Evolutionary conservation across 2,113 vertebrate genomes (phyloP), one percentile per base, ranked within the genome.

Genomic region (Anser cygnoides): DNA sequence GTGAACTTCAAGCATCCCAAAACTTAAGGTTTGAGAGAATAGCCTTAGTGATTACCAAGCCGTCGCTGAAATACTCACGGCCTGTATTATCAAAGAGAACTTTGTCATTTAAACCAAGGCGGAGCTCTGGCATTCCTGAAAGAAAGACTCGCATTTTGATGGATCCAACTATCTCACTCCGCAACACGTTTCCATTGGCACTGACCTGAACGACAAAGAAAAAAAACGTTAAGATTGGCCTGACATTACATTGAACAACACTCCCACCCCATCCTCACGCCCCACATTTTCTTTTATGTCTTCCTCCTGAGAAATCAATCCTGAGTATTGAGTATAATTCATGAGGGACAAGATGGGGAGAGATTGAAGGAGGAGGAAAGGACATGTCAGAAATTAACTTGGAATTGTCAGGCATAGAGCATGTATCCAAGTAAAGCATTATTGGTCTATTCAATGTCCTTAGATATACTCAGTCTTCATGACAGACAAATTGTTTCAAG

Each of bases 61-160:
- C 1, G 7, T 1, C 43, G 3, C 3, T 3, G 2, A 57, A 65
- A 57, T 90, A 99, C 99, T 99, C 98, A 99, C 99, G 98, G 97
- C 99, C 99, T 29, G 99, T 99, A 73, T 99, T 99, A 92, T 99
- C 99, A 59, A 99, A 99, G 93, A 99, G 98, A 78, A 99, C 99
- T 97, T 99, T 99, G 98, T 99, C 99, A 1, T 99, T 99, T 26
- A 99, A 97, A 8, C 99, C 99, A 4, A 99, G 98, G 37, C 99
- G 99, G 91, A 99, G 95, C 95, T 99, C 99, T 0, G 99, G 99
- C 99, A 99, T 99, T 41, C 99, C 99, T 0, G 99, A 99, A 22
- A 99, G 98, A 96, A 99, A 99, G 4, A 99, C 99, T 3, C 99
- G 97, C 99, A 99, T 99, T 96, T 99, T 99, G 76, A 99, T 99